Evolutionary conservation across 30 jellyfish, hydroid and myxozoan genomes (phyloP), one percentile per base, ranked within the genome.

Genomic region (Sanderia malayensis): DNA sequence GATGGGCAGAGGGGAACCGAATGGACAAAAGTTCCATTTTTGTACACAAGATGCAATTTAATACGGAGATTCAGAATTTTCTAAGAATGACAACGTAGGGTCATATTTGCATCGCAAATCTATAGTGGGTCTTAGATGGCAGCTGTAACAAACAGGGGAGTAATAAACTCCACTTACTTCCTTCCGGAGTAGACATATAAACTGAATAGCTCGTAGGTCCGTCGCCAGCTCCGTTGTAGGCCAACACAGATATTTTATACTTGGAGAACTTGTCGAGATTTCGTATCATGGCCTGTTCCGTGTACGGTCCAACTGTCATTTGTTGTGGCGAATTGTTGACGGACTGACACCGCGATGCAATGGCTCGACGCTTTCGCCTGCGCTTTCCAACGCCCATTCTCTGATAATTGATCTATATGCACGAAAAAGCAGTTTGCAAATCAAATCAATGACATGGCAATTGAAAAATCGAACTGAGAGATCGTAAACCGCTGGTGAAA

Each of bases 211-310:
- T 83, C 45, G 61, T 80, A 0, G 98, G 98, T 25, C 98, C 98
- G 58, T 83, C 98, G 4, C 95, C 94, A 61, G 88, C 94, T 19
- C 92, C 84, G 49, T 90, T 90, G 69, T 76, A 83, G 17, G 83
- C 94, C 30, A 89, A 93, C 24, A 90, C 89, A 19, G 96, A 44
- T 7, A 90, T 64, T 7, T 76, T 22, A 61, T 83, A 90, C 18
- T 74, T 55, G 20, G 96, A 68, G 76, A 11, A 77, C 53, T 71
- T 90, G 13, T 74, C 79, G 6, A 86, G 74, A 31, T 72, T 79
- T 31, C 76, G 79, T 30, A 88, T 34, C 4, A 88, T 81, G 66
- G 58, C 97, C 33, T 80, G 92, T 18, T 66, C 64, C 20, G 82
- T 62, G 32, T 59, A 73, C 0, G 97, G 97, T 24, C 82, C 81